Evolutionary conservation across 2,113 vertebrate genomes (phyloP).

Genomic region (Eretmochelys imbricata): DNA sequence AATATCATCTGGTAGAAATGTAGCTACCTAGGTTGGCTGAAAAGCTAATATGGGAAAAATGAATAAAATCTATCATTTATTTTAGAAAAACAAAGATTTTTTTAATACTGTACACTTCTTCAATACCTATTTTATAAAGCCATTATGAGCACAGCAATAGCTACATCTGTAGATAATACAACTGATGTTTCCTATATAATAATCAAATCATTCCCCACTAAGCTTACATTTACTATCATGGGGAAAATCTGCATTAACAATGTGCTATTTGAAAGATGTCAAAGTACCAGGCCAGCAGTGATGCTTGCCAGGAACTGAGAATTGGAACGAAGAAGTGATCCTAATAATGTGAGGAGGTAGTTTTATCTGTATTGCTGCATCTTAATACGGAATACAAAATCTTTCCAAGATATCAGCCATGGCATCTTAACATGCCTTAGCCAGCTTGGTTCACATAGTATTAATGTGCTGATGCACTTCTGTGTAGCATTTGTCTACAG

Average conservation of each 20-base stretch:
- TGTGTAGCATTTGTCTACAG: neutral
- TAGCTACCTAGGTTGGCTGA: neutral
- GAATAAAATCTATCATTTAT: neutral
- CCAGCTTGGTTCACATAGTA: neutral
- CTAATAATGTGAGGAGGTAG: neutral
- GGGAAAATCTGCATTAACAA: neutral
- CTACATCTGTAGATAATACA: neutral
- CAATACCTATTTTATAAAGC: neutral
- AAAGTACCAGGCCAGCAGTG: neutral
- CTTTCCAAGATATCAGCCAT: neutral
- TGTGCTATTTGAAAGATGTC: neutral
- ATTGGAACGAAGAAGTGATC: neutral
- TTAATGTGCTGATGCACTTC: accelerated
- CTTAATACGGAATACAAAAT: neutral
- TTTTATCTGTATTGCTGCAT: neutral
- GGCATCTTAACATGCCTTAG: neutral
- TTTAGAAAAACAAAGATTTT: neutral
- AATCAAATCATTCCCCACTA: neutral
- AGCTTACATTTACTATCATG: neutral
- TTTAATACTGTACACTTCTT: neutral
- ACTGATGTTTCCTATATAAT: neutral
- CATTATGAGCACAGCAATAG: neutral
- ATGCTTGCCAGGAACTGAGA: neutral
- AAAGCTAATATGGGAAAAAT: neutral
- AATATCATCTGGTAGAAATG: neutral